Percentiles rank a stretch among this genome's conserved stretches.
Conservation (phyloP, 2,797 vertebrate genomes). For the Pristis pectinata region DNA sequence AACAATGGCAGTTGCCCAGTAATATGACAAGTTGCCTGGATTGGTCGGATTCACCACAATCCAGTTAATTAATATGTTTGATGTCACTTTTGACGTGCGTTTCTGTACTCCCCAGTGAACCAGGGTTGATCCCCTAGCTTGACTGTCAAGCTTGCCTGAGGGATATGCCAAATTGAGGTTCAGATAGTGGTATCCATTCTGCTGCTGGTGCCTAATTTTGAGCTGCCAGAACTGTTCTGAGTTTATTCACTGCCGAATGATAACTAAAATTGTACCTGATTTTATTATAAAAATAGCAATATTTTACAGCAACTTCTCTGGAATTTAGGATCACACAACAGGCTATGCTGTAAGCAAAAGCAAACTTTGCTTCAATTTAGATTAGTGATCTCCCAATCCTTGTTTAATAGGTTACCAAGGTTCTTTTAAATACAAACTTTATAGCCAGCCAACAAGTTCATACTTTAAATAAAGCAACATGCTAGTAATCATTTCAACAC, state of each 20-base stretch:
- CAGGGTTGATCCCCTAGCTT: too few relatives aligned
- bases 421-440: neutral
- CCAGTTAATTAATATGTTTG: too few relatives aligned
- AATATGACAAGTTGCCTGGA: too few relatives aligned
- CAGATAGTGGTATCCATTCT: too few relatives aligned
- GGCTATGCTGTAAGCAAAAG: neutral
- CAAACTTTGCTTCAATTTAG: neutral
- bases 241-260: neutral
- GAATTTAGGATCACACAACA: neutral
- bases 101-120: too few relatives aligned
- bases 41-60: too few relatives aligned
- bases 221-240: neutral
- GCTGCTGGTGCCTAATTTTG: too few relatives aligned
- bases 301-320: neutral
- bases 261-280: neutral
- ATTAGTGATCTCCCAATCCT: neutral
- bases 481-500: neutral
- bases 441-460: neutral
- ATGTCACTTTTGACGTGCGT: too few relatives aligned
- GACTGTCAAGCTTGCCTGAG: too few relatives aligned
- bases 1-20: too few relatives aligned
- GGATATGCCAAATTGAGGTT: too few relatives aligned
- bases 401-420: neutral
- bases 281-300: neutral
- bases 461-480: neutral